Percentiles rank a stretch among this genome's conserved stretches.
Evolutionary conservation across 1,140 invertebrate genomes (phyloP).

Genomic region (Ephestia elutella): DNA sequence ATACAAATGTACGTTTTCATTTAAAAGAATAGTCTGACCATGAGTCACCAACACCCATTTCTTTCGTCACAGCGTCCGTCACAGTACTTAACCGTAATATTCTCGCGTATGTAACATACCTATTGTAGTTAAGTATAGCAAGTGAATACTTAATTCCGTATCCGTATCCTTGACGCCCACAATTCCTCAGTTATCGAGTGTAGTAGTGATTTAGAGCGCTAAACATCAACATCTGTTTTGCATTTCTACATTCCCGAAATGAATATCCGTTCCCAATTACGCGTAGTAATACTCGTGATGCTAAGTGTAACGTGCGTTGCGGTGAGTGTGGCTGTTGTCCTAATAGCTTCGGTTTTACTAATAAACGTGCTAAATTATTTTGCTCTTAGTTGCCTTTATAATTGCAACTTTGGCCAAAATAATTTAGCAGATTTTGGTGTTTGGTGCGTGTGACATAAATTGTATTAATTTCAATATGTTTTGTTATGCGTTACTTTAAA

Average conservation of each 20-base stretch:
- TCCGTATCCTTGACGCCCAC: background rate
- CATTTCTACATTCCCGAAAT: background rate
- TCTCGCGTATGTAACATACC: background rate
- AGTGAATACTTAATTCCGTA: background rate
- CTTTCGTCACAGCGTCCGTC: background rate
- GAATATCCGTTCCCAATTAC: background rate
- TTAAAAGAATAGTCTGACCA: too few species aligned
- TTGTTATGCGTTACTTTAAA: too few species aligned
- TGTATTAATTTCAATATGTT: too few species aligned
- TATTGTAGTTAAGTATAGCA: background rate
- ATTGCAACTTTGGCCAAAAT: too few species aligned
- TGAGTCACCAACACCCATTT: too few species aligned
- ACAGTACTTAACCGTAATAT: background rate
- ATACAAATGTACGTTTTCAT: too few species aligned
- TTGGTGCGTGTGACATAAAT: background rate
- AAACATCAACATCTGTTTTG: background rate
- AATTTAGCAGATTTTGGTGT: background rate
- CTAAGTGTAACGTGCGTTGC: background rate
- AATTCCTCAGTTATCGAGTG: background rate
- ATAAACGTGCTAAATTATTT: background rate
- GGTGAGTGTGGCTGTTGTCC: conserved; percentile 7
- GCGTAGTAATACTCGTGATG: background rate
- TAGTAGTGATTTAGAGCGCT: background rate
- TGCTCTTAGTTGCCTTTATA: background rate
- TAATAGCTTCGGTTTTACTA: conserved; percentile 1